Percentiles rank a stretch among this genome's conserved stretches.
Evolutionary conservation across 2,797 vertebrate species (phyloP).

Genomic region (Danio jaintianensis): DNA sequence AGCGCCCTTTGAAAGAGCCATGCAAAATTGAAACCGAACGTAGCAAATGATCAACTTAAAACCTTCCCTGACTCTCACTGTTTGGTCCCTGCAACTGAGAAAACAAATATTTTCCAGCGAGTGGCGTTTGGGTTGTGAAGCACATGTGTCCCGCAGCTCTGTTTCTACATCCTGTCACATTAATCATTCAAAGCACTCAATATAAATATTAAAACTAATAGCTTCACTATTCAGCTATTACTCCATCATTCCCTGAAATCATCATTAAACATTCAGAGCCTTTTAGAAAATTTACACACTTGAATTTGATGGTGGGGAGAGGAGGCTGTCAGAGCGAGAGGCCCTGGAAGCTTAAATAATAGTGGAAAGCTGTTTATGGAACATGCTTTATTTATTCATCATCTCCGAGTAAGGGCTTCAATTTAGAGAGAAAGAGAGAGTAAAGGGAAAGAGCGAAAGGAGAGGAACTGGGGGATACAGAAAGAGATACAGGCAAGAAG

Average conservation of each 20-base stretch:
- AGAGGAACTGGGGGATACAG: slow-evolving; percentile 31
- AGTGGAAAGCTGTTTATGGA: slow-evolving; percentile 99
- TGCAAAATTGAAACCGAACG: slow-evolving; percentile 29
- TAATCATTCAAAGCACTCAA: slow-evolving; percentile 99
- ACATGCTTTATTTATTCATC: slow-evolving; percentile 99
- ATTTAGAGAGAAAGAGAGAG: slow-evolving; percentile 82
- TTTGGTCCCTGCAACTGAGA: slow-evolving; percentile 65
- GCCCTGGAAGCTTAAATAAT: slow-evolving; percentile 94
- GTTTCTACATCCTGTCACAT: slow-evolving; percentile 99
- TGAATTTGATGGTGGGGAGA: slow-evolving; percentile 93
- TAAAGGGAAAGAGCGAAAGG: slow-evolving; percentile 54
- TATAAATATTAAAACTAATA: slow-evolving; percentile 99
- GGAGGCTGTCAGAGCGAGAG: slow-evolving; percentile 87
- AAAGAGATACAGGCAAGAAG: slow-evolving; percentile 57
- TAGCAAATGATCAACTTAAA: slow-evolving; percentile 1
- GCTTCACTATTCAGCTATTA: slow-evolving; percentile 99
- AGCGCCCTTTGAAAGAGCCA: slow-evolving; percentile 59
- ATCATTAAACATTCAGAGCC: slow-evolving; percentile 99
- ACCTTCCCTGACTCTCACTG: slow-evolving; percentile 41
- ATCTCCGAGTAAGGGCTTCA: slow-evolving; percentile 89
- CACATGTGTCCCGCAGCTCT: slow-evolving; percentile 93
- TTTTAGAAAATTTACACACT: slow-evolving; percentile 99
- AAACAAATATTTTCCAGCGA: slow-evolving; percentile 92
- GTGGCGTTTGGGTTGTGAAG: slow-evolving; percentile 85
- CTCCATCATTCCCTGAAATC: slow-evolving; percentile 98